A percentile compares a stretch with the other conserved stretches of the same genome.
Conservation (phyloP, 2,113 vertebrate species). For the Platichthys flesus region DNA sequence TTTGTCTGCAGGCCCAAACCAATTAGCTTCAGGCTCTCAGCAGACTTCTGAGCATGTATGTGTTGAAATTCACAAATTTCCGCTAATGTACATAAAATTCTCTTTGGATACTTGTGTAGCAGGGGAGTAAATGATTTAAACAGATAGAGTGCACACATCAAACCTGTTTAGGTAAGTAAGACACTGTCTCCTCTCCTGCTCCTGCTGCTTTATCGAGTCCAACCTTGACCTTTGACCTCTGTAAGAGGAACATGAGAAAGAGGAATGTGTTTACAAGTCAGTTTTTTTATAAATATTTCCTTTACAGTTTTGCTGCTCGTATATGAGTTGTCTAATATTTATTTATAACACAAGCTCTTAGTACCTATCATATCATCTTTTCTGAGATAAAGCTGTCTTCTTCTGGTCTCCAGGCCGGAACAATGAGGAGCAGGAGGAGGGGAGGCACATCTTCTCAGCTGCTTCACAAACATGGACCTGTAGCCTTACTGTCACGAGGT, state of each 20-base stretch:
- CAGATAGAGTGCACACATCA: too few relatives aligned
- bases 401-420: neutral
- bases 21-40: neutral
- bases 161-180: neutral
- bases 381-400: neutral
- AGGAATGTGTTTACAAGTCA: neutral
- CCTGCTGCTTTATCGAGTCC: neutral
- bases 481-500: conserved; percentile 49
- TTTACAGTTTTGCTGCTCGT: neutral
- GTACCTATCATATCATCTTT: neutral
- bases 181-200: neutral
- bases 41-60: neutral
- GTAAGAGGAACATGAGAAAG: neutral
- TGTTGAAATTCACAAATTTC: neutral
- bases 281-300: too few relatives aligned
- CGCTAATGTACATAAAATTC: neutral
- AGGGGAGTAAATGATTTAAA: too few relatives aligned
- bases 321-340: too few relatives aligned
- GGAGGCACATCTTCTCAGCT: conserved; percentile 23
- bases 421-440: neutral
- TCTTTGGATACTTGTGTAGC: neutral
- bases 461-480: conserved; percentile 1
- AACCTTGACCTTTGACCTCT: neutral
- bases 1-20: neutral
- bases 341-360: neutral